These are phyloP conservation scores for Misgurnus mizolepis DNA, from an alignment of 2,113 vertebrate genomes.

Conservation along the genomic window DNA sequence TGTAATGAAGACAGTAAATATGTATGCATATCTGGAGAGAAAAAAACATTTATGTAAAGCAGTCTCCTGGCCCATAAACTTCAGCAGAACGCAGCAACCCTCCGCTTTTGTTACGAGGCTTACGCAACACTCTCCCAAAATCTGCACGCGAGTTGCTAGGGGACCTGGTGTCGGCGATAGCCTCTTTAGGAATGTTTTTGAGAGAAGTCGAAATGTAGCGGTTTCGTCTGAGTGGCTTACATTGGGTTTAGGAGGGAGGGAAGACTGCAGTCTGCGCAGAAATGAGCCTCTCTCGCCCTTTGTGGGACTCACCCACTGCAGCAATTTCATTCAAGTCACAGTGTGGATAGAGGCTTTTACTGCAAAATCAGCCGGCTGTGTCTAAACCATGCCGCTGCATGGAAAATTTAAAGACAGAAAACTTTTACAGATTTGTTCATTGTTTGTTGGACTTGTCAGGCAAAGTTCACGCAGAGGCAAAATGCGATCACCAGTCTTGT, in stretches of 20 bases:
- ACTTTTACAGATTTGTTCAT: conserved; percentile 5
- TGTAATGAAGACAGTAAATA: conserved; percentile 9
- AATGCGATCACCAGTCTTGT: background rate
- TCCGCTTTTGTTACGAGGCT: conserved; percentile 69
- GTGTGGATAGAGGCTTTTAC: conserved; percentile 22
- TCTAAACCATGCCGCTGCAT: conserved; percentile 6
- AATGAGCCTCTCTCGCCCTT: conserved; percentile 14
- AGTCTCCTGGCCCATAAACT: conserved; percentile 69
- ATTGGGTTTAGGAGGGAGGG: conserved; percentile 46
- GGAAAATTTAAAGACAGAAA: background rate
- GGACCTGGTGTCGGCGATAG: conserved; percentile 64
- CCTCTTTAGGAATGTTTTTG: conserved; percentile 67
- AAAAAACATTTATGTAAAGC: conserved; percentile 67
- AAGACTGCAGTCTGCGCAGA: conserved; percentile 37
- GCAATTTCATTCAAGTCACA: conserved; percentile 36
- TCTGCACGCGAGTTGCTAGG: conserved; percentile 71
- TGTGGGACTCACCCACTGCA: conserved; percentile 33
- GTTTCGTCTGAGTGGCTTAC: conserved; percentile 59
- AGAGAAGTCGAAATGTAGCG: conserved; percentile 22
- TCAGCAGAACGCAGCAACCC: conserved; percentile 67
- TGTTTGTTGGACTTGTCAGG: background rate
- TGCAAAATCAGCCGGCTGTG: conserved; percentile 7
- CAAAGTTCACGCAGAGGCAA: background rate
- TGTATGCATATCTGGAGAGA: background rate
- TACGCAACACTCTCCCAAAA: conserved; percentile 62